phyloP scores from a whole-genome alignment of 2,888 invertebrate genomes.

The Baccha elongata region DNA sequence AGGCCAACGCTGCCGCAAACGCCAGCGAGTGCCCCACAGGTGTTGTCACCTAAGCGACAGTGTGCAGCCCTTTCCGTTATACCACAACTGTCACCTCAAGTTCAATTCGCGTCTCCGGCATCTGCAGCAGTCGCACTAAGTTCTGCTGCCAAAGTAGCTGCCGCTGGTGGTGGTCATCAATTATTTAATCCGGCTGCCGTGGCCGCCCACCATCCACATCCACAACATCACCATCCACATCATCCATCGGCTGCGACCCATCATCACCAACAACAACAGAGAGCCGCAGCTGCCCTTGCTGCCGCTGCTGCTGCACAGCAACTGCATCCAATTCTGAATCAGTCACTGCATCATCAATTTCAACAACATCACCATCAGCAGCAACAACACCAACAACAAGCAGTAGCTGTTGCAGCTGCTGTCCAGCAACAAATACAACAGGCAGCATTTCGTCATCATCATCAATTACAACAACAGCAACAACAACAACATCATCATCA shows the following conservation, averaged over 20 bases:
- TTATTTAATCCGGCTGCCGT: conserved; percentile 77
- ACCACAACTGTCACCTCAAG: conserved; percentile 78
- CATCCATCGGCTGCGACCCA: conserved; percentile 73
- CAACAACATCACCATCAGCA: conserved; percentile 76
- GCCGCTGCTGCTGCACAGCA: conserved; percentile 79
- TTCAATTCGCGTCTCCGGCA: conserved; percentile 80
- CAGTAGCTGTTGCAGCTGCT: conserved; percentile 71
- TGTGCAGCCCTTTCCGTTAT: conserved; percentile 82
- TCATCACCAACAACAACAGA: conserved; percentile 74
- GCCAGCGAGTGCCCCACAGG: conserved; percentile 83
- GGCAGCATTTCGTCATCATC: conserved; percentile 76
- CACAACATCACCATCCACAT: conserved; percentile 78
- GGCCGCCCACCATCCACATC: conserved; percentile 67
- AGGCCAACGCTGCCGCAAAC: conserved; percentile 83
- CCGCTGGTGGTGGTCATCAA: conserved; percentile 78
- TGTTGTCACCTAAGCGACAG: conserved; percentile 83
- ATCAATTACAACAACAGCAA: conserved; percentile 76
- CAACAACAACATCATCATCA: conserved; percentile 74
- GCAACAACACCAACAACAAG: conserved; percentile 77
- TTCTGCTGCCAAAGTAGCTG: conserved; percentile 76
- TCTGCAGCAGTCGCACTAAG: conserved; percentile 79
- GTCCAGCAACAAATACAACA: conserved; percentile 76
- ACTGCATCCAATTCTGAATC: conserved; percentile 83
- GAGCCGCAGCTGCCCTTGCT: conserved; percentile 74
- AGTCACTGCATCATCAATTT: conserved; percentile 74